Evolutionary conservation across 2,888 invertebrate genomes (phyloP).

Genomic region (Dasypogon diadema): DNA sequence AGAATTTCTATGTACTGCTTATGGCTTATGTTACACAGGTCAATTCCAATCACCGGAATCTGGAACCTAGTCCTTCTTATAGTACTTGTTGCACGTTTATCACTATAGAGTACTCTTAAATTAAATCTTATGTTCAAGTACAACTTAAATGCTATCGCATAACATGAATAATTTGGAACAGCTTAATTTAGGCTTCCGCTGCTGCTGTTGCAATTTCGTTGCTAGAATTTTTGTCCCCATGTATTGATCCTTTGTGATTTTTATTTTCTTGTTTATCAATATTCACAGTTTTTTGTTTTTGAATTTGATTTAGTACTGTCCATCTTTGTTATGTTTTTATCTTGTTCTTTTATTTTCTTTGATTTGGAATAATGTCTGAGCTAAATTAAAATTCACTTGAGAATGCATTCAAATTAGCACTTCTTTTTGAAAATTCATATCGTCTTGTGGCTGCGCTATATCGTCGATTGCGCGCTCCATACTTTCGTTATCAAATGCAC

Average conservation of each 20-base stretch:
- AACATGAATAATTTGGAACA: conserved; percentile 37
- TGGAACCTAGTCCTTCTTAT: background rate
- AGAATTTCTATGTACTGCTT: background rate
- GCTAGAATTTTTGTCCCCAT: background rate
- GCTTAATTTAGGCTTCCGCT: conserved; percentile 40
- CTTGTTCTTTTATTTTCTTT: conserved; percentile 5
- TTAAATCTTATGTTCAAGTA: background rate
- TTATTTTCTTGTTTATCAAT: background rate
- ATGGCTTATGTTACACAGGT: background rate
- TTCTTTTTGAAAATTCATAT: conserved; percentile 40
- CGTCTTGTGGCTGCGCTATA: conserved; percentile 21
- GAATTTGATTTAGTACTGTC: conserved; percentile 17
- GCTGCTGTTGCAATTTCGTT: conserved; percentile 21
- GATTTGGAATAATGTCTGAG: background rate
- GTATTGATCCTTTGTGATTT: background rate
- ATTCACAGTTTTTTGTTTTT: too few species aligned
- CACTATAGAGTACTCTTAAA: conserved; percentile 4
- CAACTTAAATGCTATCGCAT: conserved; percentile 16
- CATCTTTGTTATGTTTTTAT: conserved; percentile 4
- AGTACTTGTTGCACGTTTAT: conserved; percentile 25
- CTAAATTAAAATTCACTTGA: conserved; percentile 25
- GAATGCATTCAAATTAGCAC: conserved; percentile 6
- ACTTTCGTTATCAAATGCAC: conserved; percentile 40
- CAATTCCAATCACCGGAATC: conserved; percentile 2
- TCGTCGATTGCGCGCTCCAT: background rate